Conservation (phyloP, 2,888 invertebrate genomes). For the Pimpla rufipes region DNA sequence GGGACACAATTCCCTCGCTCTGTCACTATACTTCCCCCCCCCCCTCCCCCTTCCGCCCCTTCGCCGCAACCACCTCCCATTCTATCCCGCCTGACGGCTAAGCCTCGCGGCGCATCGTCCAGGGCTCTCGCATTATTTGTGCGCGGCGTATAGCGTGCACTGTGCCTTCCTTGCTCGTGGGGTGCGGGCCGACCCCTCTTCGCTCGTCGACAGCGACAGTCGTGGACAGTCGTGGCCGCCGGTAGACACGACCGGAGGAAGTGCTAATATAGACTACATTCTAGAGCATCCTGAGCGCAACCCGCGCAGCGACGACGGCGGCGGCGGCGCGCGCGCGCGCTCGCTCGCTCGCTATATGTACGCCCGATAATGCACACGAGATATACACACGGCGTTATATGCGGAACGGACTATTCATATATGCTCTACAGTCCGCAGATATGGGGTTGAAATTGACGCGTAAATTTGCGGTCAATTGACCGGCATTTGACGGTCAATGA, state of each 20-base stretch:
- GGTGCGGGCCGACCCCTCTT: slow-evolving; percentile 76
- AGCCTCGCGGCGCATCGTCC: slow-evolving; percentile 48
- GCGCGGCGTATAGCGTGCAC: slow-evolving; percentile 40
- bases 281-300: slow-evolving; percentile 77
- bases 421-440: not conserved
- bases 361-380: slow-evolving; percentile 60
- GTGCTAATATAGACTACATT: slow-evolving; percentile 82
- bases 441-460: not conserved
- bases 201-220: slow-evolving; percentile 59
- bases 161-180: slow-evolving; percentile 43
- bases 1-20: slow-evolving; percentile 64
- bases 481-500: too few species aligned
- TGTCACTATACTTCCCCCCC: slow-evolving; percentile 31
- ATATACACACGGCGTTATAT: slow-evolving; percentile 15
- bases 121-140: slow-evolving; percentile 62
- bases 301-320: too few species aligned
- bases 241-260: slow-evolving; percentile 80
- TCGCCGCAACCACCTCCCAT: not conserved
- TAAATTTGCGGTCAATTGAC: too few species aligned
- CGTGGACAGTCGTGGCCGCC: slow-evolving; percentile 61
- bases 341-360: too few species aligned
- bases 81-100: slow-evolving; percentile 33
- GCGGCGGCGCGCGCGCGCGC: slow-evolving; percentile 47
- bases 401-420: not conserved
- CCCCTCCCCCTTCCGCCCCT: slow-evolving; percentile 6